Evolutionary conservation across 2,888 invertebrate genomes (phyloP), one percentile per base, ranked within the genome.

Genomic region (Cryptops parisi): DNA sequence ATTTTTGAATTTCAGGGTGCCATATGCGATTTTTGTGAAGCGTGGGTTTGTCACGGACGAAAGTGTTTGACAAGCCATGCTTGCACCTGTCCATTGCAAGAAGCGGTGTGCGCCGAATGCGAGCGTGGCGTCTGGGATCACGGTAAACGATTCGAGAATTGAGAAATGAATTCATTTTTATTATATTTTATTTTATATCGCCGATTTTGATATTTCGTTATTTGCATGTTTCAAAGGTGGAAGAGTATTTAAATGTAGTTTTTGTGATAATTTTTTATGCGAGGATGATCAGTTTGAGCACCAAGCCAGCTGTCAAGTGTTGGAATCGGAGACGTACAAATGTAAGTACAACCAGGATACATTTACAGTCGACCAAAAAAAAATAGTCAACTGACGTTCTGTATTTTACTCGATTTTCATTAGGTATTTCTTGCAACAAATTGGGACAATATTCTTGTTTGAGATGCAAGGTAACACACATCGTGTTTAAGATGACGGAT

Each of bases 251-350:
- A 81, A 82, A 62, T 94, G 94, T 67, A 87, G 85, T 27, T 94
- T 87, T 72, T 96, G 94, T 68, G 74, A 80, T 61, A 85, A 82
- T 47, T 91, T 66, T 60, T 64, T 76, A 22, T 96, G 96, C 69
- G 91, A 91, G 72, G 91, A 91, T 70, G 91, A 91, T 70, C 91
- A 91, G 70, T 91, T 91, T 72, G 94, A 96, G 71, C 94, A 96
- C 72, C 96, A 96, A 72, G 94, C 94, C 2, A 89, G 87, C 0
- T 94, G 93, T 67, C 93, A 96, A 74, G 86, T 91, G 55, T 73
- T 96, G 4, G 94, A 96, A 67, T 82, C 90, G 0, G 96, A 96
- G 71, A 90, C 81, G 62, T 91, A 84, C 69, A 96, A 96, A 74
- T 96, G 96, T 81, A 71, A 74, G 22, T 48, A n/a, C n/a, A 52